A percentile compares a stretch with the other conserved stretches of the same genome.
Evolutionary conservation across 2,797 vertebrate genomes (phyloP).

Genomic region (Emys orbicularis): DNA sequence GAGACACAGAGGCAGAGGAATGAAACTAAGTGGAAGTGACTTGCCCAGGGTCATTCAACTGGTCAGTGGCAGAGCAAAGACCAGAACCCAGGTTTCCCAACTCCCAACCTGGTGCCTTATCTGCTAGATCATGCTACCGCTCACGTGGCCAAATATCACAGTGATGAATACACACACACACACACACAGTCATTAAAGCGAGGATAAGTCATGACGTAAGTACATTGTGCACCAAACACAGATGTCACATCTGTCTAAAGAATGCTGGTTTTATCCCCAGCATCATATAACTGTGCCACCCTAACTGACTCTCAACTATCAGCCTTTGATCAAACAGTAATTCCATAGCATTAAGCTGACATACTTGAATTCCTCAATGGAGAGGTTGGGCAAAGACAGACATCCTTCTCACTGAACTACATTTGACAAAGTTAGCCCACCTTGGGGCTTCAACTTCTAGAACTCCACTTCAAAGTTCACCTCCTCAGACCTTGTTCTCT

Average conservation of each 20-base stretch:
- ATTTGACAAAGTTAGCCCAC: background rate
- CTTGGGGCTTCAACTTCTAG: background rate
- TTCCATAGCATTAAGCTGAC: background rate
- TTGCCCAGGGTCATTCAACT: background rate
- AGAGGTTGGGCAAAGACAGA: background rate
- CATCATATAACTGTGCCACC: too few relatives aligned
- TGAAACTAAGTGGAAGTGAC: background rate
- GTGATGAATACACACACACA: background rate
- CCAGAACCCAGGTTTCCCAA: background rate
- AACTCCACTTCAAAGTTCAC: background rate
- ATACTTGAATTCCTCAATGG: background rate
- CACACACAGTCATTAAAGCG: accelerated
- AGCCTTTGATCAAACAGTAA: background rate
- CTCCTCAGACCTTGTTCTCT: background rate
- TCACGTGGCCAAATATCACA: background rate
- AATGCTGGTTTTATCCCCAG: too few relatives aligned
- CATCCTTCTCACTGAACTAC: background rate
- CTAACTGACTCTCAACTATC: background rate
- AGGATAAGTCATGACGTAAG: background rate
- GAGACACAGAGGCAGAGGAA: background rate
- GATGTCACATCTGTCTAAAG: too few relatives aligned
- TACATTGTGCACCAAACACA: too few relatives aligned
- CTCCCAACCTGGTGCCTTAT: background rate
- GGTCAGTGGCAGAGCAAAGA: background rate
- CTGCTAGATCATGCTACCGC: background rate